Evolutionary conservation across 1,140 invertebrate genomes (phyloP).

Genomic region (Drosophila littoralis): DNA sequence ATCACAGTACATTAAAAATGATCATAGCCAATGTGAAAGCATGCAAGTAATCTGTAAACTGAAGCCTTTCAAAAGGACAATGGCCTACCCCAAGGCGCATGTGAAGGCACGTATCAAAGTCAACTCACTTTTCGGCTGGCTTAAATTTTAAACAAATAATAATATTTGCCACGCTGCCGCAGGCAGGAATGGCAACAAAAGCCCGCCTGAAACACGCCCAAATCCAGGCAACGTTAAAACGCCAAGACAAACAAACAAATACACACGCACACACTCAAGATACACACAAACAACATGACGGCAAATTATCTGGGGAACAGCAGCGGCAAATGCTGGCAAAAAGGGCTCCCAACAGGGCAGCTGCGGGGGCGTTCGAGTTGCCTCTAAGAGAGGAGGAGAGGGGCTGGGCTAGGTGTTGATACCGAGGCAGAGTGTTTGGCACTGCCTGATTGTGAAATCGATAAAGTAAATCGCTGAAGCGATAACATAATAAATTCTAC

Average conservation of each 20-base stretch:
- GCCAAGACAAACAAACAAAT: slow-evolving; percentile 62
- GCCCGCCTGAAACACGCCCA: slow-evolving; percentile 8
- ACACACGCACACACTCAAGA: slow-evolving; percentile 20
- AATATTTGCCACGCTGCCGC: slow-evolving; percentile 70
- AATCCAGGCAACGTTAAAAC: slow-evolving; percentile 48
- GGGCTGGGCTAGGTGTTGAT: slow-evolving; percentile 17
- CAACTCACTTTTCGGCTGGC: slow-evolving; percentile 46
- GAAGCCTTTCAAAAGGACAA: neutral
- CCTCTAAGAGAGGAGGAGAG: neutral
- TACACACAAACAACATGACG: slow-evolving; percentile 37
- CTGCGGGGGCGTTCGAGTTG: neutral
- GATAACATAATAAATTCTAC: slow-evolving; percentile 83
- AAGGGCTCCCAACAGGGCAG: slow-evolving; percentile 26
- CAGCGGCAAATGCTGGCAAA: slow-evolving; percentile 41
- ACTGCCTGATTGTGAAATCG: slow-evolving; percentile 74
- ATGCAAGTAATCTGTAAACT: too few species aligned
- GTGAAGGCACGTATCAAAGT: slow-evolving; percentile 55
- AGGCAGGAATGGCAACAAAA: slow-evolving; percentile 28
- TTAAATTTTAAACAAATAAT: slow-evolving; percentile 81
- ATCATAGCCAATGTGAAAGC: too few species aligned
- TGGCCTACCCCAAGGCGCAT: slow-evolving; percentile 27
- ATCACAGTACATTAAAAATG: too few species aligned
- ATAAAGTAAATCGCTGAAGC: slow-evolving; percentile 82
- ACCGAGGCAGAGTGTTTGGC: slow-evolving; percentile 26
- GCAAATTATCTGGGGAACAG: slow-evolving; percentile 74